These are phyloP conservation scores for Ochotona curzoniae DNA, from an alignment of 2,113 vertebrate species.

Conservation along the genomic window DNA sequence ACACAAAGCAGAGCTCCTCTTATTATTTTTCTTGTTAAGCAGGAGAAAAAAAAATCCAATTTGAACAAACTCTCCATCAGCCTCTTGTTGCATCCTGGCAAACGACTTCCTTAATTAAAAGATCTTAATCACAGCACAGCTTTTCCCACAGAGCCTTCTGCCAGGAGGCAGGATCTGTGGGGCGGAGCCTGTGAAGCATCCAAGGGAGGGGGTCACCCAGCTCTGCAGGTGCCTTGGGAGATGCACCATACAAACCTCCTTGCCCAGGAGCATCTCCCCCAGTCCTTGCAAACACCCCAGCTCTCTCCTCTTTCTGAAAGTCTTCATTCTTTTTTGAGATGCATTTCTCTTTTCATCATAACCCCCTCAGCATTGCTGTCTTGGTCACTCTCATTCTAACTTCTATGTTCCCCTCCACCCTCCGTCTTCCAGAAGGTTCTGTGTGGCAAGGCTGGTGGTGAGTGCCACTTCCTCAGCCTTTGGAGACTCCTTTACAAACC, in stretches of 20 bases:
- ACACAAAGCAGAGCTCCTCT: constrained; percentile 54
- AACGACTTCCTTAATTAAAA: constrained; percentile 85
- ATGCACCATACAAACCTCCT: background rate
- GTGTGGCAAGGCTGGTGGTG: background rate
- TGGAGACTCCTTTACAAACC: background rate
- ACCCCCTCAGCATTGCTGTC: background rate
- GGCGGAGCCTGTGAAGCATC: background rate
- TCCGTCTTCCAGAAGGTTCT: background rate
- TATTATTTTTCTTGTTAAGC: constrained; percentile 77
- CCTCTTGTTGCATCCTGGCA: constrained; percentile 74
- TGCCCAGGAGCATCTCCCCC: background rate
- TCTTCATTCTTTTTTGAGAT: background rate
- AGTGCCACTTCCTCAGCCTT: background rate
- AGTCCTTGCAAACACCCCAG: background rate
- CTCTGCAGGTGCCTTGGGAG: background rate
- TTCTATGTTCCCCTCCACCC: background rate
- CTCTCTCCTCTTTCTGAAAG: background rate
- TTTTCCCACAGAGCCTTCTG: constrained; percentile 77
- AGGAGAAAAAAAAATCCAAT: constrained; percentile 74
- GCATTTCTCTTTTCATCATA: background rate
- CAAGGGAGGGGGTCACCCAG: background rate
- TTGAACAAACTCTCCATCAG: constrained; percentile 79
- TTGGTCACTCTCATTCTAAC: background rate
- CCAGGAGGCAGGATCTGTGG: constrained; percentile 23
- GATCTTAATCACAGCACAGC: constrained; percentile 83